A percentile compares a stretch with the other conserved stretches of the same genome.
These are phyloP conservation scores for Olivierus martensii DNA, from an alignment of 1,140 invertebrate genomes.

Conservation along the genomic window DNA sequence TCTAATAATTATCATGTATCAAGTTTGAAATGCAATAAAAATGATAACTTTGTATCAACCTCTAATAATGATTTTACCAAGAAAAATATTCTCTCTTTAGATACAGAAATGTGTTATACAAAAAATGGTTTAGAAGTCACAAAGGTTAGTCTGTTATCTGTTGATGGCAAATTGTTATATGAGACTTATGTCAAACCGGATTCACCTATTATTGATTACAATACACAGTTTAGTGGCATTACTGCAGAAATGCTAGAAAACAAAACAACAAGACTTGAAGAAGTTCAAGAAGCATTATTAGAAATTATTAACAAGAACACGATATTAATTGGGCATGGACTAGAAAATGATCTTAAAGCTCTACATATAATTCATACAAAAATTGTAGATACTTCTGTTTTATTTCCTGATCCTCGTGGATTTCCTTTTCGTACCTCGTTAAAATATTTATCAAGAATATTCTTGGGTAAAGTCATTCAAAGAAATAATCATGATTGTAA, in stretches of 20 bases:
- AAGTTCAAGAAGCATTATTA: conserved; percentile 79
- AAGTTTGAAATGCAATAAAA: too few relatives aligned
- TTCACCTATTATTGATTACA: conserved; percentile 68
- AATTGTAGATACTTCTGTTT: conserved; percentile 83
- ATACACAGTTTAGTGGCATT: conserved; percentile 79
- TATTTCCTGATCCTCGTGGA: conserved; percentile 90
- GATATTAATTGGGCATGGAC: conserved; percentile 88
- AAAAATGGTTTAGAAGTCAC: conserved; percentile 78
- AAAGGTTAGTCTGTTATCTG: conserved; percentile 62
- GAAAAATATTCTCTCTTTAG: conserved; percentile 33
- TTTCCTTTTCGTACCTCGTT: conserved; percentile 81
- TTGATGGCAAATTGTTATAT: conserved; percentile 39
- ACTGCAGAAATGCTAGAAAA: conserved; percentile 52
- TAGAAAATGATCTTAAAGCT: conserved; percentile 91
- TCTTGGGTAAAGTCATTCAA: conserved; percentile 88
- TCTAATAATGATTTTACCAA: too few relatives aligned
- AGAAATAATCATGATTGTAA: conserved; percentile 31
- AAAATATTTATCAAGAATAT: conserved; percentile 69
- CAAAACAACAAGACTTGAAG: conserved; percentile 55
- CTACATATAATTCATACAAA: conserved; percentile 82
- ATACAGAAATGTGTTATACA: conserved; percentile 74
- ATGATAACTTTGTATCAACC: too few relatives aligned
- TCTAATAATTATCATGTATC: too few relatives aligned
- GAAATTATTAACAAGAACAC: conserved; percentile 76
- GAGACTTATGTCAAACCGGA: conserved; percentile 63